Conservation (phyloP, 2,113 vertebrate genomes). For the Megatriorchis doriae region DNA sequence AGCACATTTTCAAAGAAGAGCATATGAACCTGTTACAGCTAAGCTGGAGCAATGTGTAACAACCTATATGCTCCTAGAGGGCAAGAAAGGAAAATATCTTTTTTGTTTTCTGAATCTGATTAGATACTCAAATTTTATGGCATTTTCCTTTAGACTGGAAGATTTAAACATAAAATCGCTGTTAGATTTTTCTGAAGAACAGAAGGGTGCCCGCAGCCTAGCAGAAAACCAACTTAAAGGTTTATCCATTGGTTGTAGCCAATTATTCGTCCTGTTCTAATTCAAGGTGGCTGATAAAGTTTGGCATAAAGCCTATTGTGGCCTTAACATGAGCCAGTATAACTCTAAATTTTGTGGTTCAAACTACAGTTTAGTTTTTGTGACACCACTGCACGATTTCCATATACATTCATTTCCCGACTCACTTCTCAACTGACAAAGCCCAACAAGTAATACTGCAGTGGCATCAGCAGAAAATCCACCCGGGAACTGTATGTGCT, state of each 20-base stretch:
- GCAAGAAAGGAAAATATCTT: not conserved
- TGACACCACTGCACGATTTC: not conserved
- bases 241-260: not conserved
- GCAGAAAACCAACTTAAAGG: not conserved
- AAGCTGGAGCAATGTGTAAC: not conserved
- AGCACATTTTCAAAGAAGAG: not conserved
- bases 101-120: not conserved
- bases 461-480: not conserved
- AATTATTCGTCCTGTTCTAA: not conserved
- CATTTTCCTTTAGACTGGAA: not conserved
- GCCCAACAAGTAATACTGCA: not conserved
- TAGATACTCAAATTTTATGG: not conserved
- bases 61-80: not conserved
- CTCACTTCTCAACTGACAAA: not conserved
- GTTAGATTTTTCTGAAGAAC: not conserved
- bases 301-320: not conserved
- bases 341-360: not conserved
- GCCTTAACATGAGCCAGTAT: not conserved
- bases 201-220: not conserved
- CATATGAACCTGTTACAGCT: not conserved
- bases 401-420: not conserved
- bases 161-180: not conserved
- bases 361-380: not conserved
- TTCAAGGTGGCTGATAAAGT: not conserved
- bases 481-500: fast-evolving